Base-by-base conservation (phyloP, 2,888 invertebrate genomes). In the Eucriotettix oculatus region DNA sequence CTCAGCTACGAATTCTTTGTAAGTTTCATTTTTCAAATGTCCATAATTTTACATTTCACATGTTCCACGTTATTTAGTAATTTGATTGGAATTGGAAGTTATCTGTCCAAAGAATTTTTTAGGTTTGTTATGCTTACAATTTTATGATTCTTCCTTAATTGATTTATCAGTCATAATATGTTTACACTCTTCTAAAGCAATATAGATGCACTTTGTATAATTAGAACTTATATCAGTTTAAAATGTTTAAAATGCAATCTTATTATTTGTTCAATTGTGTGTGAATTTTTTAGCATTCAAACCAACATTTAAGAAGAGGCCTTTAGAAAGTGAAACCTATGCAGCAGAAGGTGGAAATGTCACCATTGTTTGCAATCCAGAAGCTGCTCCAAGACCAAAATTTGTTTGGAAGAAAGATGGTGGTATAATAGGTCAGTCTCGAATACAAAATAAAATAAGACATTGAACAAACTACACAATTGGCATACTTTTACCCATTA, bases 391-490 rank as follows among this genome's bases (percentile, higher is more conserved):
- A 0, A 81, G 82, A 67, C 93, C 95, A 0, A 83, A 84, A 65
- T 91, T 91, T 69, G 81, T 83, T 48, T 97, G 96, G 96, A 89
- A 87, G 68, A 91, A 92, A 70, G 88, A 94, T 74, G 87, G 86
- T 10, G 83, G 86, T 67, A 78, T 86, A 1, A 80, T 88, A 60
- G 79, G 69, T 66, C 61, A 66, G 52, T 57, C 16, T 14, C 48
- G 2, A 29, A 7, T 12, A 14, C 16, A 55, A 16, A 2, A 54
- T 40, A 12, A 60, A 16, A 44, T 58, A 29, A 29, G 29, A 7
- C 29, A 7, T 7, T 29, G 7, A 29, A 29, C 29, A 29, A 29
- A 29, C 7, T 29, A 29, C 29, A 7, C 2, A 29, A 29, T 29
- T 5, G 29, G 2, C n/a, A n/a, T n/a, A n/a, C n/a, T n/a, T n/a